Percentiles rank a stretch among this genome's conserved stretches.
Conservation (phyloP, 2,797 vertebrate genomes). For the Chaetophractus vellerosus region DNA sequence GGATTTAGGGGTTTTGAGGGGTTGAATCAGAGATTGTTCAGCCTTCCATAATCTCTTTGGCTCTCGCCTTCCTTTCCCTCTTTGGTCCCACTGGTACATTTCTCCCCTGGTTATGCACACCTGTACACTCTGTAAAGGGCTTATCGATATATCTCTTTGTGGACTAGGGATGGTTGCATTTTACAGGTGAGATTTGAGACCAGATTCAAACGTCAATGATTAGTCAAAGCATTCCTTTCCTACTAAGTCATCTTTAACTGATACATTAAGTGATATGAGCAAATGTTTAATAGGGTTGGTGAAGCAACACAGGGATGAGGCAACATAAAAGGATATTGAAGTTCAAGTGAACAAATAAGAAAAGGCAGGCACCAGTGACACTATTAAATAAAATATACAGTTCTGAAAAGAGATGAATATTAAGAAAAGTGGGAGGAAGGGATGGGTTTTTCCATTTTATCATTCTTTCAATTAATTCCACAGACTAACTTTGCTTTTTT, state of each 20-base stretch:
- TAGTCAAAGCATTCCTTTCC: neutral
- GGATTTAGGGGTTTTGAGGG: neutral
- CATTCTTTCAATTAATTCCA: neutral
- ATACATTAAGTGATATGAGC: neutral
- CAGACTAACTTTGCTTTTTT: neutral
- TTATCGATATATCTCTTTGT: neutral
- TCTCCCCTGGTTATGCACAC: neutral
- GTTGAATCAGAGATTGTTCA: neutral
- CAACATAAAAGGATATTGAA: neutral
- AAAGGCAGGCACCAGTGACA: neutral
- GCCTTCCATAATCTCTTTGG: neutral
- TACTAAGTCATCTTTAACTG: neutral
- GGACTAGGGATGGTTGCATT: neutral
- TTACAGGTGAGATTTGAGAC: conserved; percentile 8
- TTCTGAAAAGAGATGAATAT: neutral
- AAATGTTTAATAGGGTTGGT: neutral
- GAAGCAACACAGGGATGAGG: neutral
- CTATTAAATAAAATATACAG: neutral
- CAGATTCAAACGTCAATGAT: neutral
- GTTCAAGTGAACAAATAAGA: neutral
- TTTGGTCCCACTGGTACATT: neutral
- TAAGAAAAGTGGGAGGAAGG: neutral
- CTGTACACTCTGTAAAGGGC: neutral
- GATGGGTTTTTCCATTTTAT: neutral
- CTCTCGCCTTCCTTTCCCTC: neutral